phyloP scores from a whole-genome alignment of 2,113 vertebrate species.

The Natator depressus region DNA sequence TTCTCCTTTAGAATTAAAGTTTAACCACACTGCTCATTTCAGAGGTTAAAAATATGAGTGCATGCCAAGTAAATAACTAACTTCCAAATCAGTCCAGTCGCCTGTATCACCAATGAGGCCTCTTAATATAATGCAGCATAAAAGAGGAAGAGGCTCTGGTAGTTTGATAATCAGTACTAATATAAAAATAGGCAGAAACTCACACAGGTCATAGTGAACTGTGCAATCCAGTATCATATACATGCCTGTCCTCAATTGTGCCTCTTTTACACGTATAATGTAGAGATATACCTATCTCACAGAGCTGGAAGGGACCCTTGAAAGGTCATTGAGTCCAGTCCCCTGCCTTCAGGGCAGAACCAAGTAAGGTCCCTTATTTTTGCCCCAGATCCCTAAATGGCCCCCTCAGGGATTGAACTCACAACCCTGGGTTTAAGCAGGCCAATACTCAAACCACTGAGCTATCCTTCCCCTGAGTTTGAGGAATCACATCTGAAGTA shows the following conservation, averaged over 20 bases:
- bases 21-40: background rate
- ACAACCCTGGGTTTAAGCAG: too few species aligned
- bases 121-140: background rate
- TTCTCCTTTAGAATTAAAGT: background rate
- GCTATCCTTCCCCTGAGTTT: background rate
- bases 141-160: background rate
- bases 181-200: background rate
- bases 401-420: too few species aligned
- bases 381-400: too few species aligned
- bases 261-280: background rate
- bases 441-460: too few species aligned
- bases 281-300: too few species aligned
- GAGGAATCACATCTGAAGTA: background rate
- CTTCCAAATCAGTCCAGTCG: background rate
- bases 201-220: background rate
- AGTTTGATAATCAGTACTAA: background rate
- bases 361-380: too few species aligned
- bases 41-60: accelerated
- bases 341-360: too few species aligned
- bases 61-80: background rate
- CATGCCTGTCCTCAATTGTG: background rate
- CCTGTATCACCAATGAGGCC: background rate
- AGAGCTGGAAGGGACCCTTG: too few species aligned
- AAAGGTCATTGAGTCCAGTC: too few species aligned
- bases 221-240: background rate